Percentiles rank a stretch among this genome's conserved stretches.
Evolutionary conservation across 2,113 vertebrate species (phyloP).

Genomic region (Ranitomeya variabilis): DNA sequence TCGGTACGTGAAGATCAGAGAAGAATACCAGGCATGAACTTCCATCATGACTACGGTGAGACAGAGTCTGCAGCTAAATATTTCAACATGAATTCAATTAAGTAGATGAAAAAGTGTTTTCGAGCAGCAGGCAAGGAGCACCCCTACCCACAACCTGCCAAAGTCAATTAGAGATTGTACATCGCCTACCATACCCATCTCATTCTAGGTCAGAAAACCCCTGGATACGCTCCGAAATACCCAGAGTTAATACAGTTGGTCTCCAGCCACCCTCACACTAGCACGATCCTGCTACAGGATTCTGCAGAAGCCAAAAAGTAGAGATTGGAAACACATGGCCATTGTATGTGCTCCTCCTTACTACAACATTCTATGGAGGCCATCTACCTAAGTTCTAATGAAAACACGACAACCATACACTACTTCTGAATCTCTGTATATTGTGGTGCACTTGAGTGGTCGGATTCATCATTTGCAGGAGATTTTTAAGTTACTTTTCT

Average conservation of each 20-base stretch:
- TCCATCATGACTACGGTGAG: constrained; percentile 14
- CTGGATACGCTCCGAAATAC: neutral
- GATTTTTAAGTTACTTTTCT: too few species aligned
- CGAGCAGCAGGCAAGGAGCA: constrained; percentile 36
- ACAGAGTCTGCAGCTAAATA: constrained; percentile 52
- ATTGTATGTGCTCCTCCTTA: constrained; percentile 1
- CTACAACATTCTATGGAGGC: neutral
- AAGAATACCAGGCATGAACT: constrained; percentile 60
- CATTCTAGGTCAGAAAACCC: constrained; percentile 15
- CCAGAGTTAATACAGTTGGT: constrained; percentile 43
- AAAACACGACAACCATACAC: neutral
- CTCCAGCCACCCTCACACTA: constrained; percentile 13
- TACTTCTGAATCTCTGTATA: neutral
- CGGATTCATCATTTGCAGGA: neutral
- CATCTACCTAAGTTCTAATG: neutral
- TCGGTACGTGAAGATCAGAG: constrained; percentile 64
- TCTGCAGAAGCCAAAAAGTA: constrained; percentile 51
- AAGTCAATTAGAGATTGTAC: constrained; percentile 33
- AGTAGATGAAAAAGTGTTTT: constrained; percentile 56
- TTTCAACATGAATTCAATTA: constrained; percentile 59
- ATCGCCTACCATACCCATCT: constrained; percentile 21
- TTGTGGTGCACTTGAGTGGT: neutral
- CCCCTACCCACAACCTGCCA: constrained; percentile 51
- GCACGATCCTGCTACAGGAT: constrained; percentile 6
- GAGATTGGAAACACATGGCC: constrained; percentile 62